Percentiles rank a stretch among this genome's conserved stretches.
These are phyloP conservation scores for Sebastes minor DNA, from an alignment of 2,797 vertebrate genomes.

Conservation along the genomic window DNA sequence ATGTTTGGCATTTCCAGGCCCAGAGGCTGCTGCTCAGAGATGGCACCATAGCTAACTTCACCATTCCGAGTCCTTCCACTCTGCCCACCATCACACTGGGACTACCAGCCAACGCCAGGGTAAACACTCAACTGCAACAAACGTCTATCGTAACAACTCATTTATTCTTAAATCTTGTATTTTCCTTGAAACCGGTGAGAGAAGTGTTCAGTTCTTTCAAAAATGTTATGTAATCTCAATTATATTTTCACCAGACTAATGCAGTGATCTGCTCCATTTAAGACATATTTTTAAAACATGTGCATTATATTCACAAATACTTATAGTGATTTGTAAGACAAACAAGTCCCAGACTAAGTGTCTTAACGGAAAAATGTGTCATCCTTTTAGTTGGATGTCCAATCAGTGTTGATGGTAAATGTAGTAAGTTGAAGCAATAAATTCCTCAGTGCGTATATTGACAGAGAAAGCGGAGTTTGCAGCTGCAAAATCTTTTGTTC, in stretches of 20 bases:
- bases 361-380: neutral
- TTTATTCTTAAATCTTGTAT: neutral
- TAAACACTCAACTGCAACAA: slow-evolving; percentile 57
- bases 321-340: too few relatives aligned
- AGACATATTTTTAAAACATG: neutral
- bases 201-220: neutral
- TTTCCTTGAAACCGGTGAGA: neutral
- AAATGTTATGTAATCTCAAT: neutral
- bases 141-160: neutral
- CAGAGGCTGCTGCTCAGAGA: slow-evolving; percentile 85
- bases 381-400: neutral
- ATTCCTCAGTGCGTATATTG: neutral
- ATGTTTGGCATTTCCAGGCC: slow-evolving; percentile 69
- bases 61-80: slow-evolving; percentile 82
- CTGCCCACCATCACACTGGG: slow-evolving; percentile 93
- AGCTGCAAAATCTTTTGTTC: neutral
- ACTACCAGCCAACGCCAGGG: slow-evolving; percentile 89
- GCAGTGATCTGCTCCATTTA: neutral
- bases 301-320: too few relatives aligned
- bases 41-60: slow-evolving; percentile 88
- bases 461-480: neutral
- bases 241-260: neutral
- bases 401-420: neutral
- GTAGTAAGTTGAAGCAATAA: neutral
- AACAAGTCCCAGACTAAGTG: neutral